These are phyloP conservation scores for Poecilobothrus nobilitatus DNA, from an alignment of 2,888 invertebrate species.

Conservation along the genomic window DNA sequence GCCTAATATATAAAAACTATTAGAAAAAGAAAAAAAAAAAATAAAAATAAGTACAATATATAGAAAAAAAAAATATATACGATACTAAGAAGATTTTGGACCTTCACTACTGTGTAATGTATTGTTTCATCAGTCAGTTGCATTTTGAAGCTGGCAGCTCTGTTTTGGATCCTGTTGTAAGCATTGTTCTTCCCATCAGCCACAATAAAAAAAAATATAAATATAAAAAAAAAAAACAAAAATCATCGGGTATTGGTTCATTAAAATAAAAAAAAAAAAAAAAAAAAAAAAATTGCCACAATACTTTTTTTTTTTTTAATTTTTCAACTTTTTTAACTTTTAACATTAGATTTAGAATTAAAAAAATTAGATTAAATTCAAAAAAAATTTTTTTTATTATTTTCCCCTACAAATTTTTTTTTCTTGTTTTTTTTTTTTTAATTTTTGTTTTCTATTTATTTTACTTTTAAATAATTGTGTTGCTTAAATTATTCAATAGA, in stretches of 20 bases:
- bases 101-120: neutral
- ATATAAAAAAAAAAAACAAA: neutral
- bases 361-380: too few relatives aligned
- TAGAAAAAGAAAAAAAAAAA: constrained; percentile 26
- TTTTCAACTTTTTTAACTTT: constrained; percentile 16
- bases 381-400: too few relatives aligned
- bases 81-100: neutral
- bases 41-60: neutral
- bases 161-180: constrained; percentile 1
- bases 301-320: constrained; percentile 13
- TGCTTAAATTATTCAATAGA: too few relatives aligned
- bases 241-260: constrained; percentile 43
- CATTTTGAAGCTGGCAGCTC: constrained; percentile 2
- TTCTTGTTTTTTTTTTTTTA: too few relatives aligned
- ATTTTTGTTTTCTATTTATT: too few relatives aligned
- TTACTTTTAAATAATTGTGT: too few relatives aligned
- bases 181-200: constrained; percentile 13
- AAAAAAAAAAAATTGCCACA: constrained; percentile 25
- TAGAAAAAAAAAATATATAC: neutral
- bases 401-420: too few relatives aligned
- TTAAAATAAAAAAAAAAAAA: constrained; percentile 24
- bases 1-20: constrained; percentile 23
- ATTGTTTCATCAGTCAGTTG: constrained; percentile 1
- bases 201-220: neutral
- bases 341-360: constrained; percentile 2